These are phyloP conservation scores for Cynoglossus semilaevis DNA, from an alignment of 2,113 vertebrate species.

Conservation along the genomic window DNA sequence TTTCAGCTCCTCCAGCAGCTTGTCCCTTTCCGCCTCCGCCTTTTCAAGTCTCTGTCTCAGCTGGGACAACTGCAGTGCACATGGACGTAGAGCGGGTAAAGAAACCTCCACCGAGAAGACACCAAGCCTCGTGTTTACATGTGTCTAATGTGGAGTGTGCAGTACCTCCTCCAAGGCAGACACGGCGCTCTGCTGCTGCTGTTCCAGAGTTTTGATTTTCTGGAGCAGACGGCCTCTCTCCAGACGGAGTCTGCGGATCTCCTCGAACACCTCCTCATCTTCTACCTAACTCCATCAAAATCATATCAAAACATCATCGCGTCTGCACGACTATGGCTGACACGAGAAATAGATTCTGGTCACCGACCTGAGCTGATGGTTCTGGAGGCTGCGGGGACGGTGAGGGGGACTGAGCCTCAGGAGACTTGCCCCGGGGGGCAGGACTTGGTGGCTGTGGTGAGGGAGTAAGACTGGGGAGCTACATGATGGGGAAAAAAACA, in stretches of 20 bases:
- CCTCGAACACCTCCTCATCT: constrained; percentile 89
- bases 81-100: too few relatives aligned
- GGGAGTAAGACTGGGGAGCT: constrained; percentile 46
- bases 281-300: constrained; percentile 65
- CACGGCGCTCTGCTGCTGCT: constrained; percentile 80
- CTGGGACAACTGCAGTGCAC: constrained; percentile 73
- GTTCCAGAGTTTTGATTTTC: constrained; percentile 88
- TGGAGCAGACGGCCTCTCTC: constrained; percentile 88
- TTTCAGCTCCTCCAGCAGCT: constrained; percentile 80
- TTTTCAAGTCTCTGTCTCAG: constrained; percentile 76
- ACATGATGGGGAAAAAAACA: background rate
- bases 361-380: constrained; percentile 50
- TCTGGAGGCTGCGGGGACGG: constrained; percentile 61
- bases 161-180: constrained; percentile 77
- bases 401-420: constrained; percentile 35
- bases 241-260: constrained; percentile 86
- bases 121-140: too few relatives aligned
- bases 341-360: background rate
- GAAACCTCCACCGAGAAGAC: too few relatives aligned
- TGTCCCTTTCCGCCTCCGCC: constrained; percentile 82
- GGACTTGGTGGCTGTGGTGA: constrained; percentile 44
- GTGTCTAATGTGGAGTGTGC: background rate
- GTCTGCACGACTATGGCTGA: background rate
- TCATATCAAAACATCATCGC: background rate
- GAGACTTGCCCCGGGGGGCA: constrained; percentile 35